Evolutionary conservation across 2,113 vertebrate species (phyloP).

Genomic region (Eptesicus fuscus): DNA sequence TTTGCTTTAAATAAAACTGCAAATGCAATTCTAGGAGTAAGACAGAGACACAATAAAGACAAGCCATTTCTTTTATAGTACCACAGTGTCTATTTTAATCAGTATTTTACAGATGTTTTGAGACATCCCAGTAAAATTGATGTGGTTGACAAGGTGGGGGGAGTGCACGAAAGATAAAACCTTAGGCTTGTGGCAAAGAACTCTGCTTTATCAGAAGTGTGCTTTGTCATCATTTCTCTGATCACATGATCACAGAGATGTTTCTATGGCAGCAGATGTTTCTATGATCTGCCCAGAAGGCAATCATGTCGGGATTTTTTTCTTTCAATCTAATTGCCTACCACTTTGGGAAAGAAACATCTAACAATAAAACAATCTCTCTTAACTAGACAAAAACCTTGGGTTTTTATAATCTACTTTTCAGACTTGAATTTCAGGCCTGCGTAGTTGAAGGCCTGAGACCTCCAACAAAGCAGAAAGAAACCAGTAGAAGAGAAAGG

Average conservation of each 20-base stretch:
- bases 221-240: slow-evolving; percentile 57
- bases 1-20: not conserved
- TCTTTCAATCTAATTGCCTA: slow-evolving; percentile 53
- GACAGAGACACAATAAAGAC: not conserved
- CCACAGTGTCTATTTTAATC: slow-evolving; percentile 18
- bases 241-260: slow-evolving; percentile 66
- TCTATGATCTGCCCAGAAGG: slow-evolving; percentile 52
- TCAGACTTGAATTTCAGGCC: not conserved
- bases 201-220: slow-evolving; percentile 58
- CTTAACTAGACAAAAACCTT: not conserved
- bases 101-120: slow-evolving; percentile 58
- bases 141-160: slow-evolving; percentile 58
- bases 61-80: not conserved
- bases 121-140: slow-evolving; percentile 48
- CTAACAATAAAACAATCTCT: slow-evolving; percentile 34
- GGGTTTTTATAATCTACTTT: slow-evolving; percentile 46
- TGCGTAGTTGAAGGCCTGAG: not conserved
- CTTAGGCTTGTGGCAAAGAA: not conserved
- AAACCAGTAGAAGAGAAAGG: slow-evolving; percentile 19
- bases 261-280: slow-evolving; percentile 54
- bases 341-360: slow-evolving; percentile 65
- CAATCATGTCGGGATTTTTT: slow-evolving; percentile 5
- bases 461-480: not conserved
- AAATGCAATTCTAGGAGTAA: slow-evolving; percentile 29
- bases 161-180: not conserved